Base-by-base conservation (phyloP, 2,113 vertebrate species). In the Uria aalge region DNA sequence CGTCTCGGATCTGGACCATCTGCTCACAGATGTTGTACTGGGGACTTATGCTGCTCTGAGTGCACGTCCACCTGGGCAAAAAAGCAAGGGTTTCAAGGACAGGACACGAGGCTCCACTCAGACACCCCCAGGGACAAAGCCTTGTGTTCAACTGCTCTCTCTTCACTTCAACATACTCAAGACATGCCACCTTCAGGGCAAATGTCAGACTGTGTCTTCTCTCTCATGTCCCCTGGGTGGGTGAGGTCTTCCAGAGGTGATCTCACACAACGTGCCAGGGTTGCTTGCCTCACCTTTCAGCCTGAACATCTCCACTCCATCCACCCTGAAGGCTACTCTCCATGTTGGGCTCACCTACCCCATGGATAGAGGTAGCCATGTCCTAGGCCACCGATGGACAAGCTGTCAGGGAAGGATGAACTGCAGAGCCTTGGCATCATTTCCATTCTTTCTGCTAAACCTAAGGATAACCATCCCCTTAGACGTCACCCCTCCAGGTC, bases 11-110 rank as follows among this genome's bases (percentile, higher is more conserved):
- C 98, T 99, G 99, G 57, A 99, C 99, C 99, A 99, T 99, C 98
- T 99, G 99, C 98, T 99, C 99, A 23, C 99, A 99, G 96, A 99
- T 99, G 98, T 99, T 99, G 98, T 99, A 99, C 98, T 99, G 99
- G 5, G 99, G 99, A 62, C 99, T 99, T 98, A 99, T 99, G 98
- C 99, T 99, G 98, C 99, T 99, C 98, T 99, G 99, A 12, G 99
- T 99, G 97, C 99, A 99, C 0, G 99, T 99, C 99, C 99, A 99
- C 99, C 99, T 99, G 98, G 74, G 95, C 77, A 94, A 95, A 98
- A 95, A 97, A 95, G 48, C 90, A 95, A 12, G 0, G 3, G 38
- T 47, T 98, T 90, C 96, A 85, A 48, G 66, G 60, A 62, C 32
- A 72, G 88, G 73, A 41, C 66, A 48, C 1, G 3, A 11, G 69